Base-by-base conservation (phyloP, 2,888 invertebrate genomes). In the Mongoloraphidia duomilia region DNA sequence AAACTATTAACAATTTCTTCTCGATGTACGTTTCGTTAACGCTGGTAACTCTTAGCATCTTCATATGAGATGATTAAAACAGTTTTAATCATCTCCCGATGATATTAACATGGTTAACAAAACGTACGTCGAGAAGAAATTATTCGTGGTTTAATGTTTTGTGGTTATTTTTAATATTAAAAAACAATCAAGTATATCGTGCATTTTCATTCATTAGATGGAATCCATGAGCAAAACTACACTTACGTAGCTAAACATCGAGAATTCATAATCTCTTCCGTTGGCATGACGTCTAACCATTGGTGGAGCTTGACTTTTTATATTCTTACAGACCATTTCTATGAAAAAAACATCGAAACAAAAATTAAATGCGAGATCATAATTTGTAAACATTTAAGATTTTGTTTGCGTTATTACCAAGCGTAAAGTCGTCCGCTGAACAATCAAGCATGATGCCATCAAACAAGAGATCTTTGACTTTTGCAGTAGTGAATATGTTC, bases 371-470 rank as follows among this genome's bases (percentile, higher is more conserved):
- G 13, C 38, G 38, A 9, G 8, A 12, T 38, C 3, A 38, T 13
- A 8, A 38, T 39, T 10, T 26, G 26, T 6, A 26, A 26, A 26
- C 26, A 26, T 26, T 6, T 1, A 1, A 26, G 6, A 26, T 26
- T 26, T 26, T 6, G 26, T 26, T 10, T 35, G 6, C 12, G 36
- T 17, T 11, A 11, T 65, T 59, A 74, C 74, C 66, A 13, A 75
- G 61, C 50, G 69, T 68, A 1, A 66, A 61, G 40, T 66, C 67
- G 41, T 68, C 64, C 1, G 67, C 64, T 40, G 67, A 65, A 52
- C 79, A 79, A 54, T 69, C 69, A 13, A 80, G 62, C 50, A 65
- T 69, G 13, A 76, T 57, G 2, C 80, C 80, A 10, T 74, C 70
- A 53, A 79, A 80, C 44, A 80, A 66, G 12, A 80, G 59, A 39